Conservation (phyloP, 2,797 vertebrate species). For the Manis javanica region DNA sequence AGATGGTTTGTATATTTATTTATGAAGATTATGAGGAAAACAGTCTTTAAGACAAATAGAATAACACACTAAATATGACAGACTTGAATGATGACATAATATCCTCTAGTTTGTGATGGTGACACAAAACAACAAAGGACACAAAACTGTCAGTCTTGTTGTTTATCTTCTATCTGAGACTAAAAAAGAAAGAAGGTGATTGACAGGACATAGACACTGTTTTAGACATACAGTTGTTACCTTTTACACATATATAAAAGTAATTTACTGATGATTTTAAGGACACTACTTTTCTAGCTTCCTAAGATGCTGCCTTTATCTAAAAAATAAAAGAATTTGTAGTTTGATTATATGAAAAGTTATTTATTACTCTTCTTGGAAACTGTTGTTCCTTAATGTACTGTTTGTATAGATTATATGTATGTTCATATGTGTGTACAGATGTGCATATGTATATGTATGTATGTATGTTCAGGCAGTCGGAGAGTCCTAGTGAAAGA, state of each 20-base stretch:
- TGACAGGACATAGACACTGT: constrained; percentile 79
- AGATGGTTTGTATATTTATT: constrained; percentile 59
- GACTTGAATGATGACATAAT: constrained; percentile 86
- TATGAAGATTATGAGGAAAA: constrained; percentile 78
- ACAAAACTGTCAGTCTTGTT: constrained; percentile 87
- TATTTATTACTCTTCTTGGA: background rate
- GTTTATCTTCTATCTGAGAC: constrained; percentile 86
- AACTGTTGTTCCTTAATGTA: background rate
- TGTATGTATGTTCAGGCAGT: background rate
- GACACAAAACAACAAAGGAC: constrained; percentile 87
- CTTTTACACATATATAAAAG: constrained; percentile 73
- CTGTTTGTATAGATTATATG: background rate
- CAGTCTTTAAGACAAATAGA: constrained; percentile 78
- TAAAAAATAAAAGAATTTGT: constrained; percentile 53
- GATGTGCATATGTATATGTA: background rate
- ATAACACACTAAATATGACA: constrained; percentile 83
- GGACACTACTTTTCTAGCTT: constrained; percentile 69
- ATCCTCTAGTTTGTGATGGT: constrained; percentile 82
- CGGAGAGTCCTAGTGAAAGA: background rate
- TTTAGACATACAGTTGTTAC: constrained; percentile 57
- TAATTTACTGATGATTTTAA: constrained; percentile 65
- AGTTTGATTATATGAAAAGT: background rate
- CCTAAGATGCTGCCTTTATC: constrained; percentile 28
- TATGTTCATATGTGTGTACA: too few species aligned
- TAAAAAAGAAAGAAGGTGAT: constrained; percentile 85